phyloP scores from a whole-genome alignment of 2,113 vertebrate species.

The Reinhardtius hippoglossoides region DNA sequence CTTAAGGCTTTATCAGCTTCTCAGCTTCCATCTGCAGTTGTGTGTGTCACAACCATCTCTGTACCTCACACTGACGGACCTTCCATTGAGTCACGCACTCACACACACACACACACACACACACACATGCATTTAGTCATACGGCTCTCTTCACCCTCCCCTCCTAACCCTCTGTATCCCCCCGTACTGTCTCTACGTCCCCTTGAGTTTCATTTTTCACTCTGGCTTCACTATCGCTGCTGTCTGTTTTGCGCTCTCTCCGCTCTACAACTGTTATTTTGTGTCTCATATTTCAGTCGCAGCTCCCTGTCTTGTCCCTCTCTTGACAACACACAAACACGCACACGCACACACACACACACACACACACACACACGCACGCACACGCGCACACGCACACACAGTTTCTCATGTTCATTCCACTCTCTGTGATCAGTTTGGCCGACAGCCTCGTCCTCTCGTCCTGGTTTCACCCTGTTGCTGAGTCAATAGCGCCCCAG shows the following conservation, averaged over 20 bases:
- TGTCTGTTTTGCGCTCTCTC: background rate
- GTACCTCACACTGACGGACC: no score
- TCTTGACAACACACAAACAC: background rate
- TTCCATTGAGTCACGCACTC: no score
- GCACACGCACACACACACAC: no score
- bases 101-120: no score
- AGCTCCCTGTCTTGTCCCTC: background rate
- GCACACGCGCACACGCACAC: background rate
- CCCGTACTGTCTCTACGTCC: no score
- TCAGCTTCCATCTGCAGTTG: conserved; percentile 33
- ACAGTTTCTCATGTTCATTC: background rate
- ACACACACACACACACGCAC: no score
- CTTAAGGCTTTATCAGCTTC: conserved; percentile 19
- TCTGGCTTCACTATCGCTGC: background rate
- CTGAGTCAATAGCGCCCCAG: conserved; percentile 62
- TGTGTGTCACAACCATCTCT: no score
- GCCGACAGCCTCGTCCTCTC: conserved; percentile 51
- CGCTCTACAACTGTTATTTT: conserved; percentile 4
- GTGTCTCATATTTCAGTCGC: background rate
- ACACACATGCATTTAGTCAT: no score
- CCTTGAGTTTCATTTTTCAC: background rate
- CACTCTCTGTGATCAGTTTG: conserved; percentile 29
- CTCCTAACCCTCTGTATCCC: no score
- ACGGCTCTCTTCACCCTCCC: no score
- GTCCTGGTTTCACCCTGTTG: conserved; percentile 56